phyloP scores from a whole-genome alignment of 2,113 vertebrate genomes.

The Onychostruthus taczanowskii region DNA sequence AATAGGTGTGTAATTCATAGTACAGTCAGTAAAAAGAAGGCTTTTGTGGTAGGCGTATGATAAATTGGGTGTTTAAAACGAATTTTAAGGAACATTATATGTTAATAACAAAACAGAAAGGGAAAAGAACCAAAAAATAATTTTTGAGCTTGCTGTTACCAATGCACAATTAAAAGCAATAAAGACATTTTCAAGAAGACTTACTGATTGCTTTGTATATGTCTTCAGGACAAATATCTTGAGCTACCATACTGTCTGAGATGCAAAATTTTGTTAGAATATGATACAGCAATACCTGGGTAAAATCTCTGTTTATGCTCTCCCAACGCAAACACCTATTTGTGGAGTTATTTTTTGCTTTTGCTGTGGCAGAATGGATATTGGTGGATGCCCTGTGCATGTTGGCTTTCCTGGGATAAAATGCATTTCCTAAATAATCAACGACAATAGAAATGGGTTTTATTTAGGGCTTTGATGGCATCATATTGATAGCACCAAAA shows the following conservation, averaged over 20 bases:
- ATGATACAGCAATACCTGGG: background rate
- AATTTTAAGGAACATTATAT: background rate
- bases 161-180: background rate
- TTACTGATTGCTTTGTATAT: background rate
- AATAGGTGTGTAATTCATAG: background rate
- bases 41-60: background rate
- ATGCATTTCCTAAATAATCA: background rate
- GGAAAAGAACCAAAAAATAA: background rate
- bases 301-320: background rate
- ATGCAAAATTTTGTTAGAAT: background rate
- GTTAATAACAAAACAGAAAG: background rate
- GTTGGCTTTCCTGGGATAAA: background rate
- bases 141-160: background rate
- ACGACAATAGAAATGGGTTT: background rate
- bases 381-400: background rate
- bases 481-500: background rate
- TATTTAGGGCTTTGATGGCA: background rate
- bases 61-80: background rate
- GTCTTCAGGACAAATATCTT: background rate
- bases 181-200: background rate
- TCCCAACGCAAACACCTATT: background rate
- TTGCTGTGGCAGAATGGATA: background rate
- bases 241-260: background rate
- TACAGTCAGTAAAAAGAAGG: background rate
- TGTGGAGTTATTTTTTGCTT: background rate